Conservation (phyloP, 2,797 vertebrate genomes). For the Graptemys geographica region DNA sequence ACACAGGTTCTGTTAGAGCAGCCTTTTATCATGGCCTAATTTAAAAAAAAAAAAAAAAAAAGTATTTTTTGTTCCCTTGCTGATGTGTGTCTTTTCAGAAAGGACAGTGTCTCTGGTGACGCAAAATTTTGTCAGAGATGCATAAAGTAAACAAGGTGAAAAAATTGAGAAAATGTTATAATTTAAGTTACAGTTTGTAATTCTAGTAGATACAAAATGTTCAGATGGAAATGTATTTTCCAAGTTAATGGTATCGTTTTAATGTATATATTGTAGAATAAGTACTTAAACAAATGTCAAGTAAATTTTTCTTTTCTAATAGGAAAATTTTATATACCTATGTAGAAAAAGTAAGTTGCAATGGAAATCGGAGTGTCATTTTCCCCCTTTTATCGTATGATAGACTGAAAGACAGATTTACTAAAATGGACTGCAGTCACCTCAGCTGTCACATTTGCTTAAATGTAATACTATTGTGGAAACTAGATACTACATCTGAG, state of each 20-base stretch:
- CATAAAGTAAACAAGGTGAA: not conserved
- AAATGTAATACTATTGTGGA: not conserved
- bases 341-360: accelerated
- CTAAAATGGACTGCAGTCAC: not conserved
- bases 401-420: not conserved
- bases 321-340: not conserved
- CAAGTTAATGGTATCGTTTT: not conserved
- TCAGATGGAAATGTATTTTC: not conserved
- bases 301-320: accelerated
- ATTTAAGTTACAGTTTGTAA: not conserved
- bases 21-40: not conserved
- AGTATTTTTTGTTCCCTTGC: not conserved
- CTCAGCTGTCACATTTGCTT: not conserved
- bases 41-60: not conserved
- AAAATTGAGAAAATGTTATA: not conserved
- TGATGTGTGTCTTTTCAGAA: not conserved
- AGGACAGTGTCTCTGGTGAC: not conserved
- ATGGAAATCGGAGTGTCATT: not conserved
- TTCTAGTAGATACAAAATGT: not conserved
- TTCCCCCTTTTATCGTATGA: not conserved
- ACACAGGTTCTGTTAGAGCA: not conserved
- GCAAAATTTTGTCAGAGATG: not conserved
- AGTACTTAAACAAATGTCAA: not conserved
- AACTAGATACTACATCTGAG: not conserved
- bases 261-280: constrained; percentile 29